Percentiles rank a stretch among this genome's conserved stretches.
These are phyloP conservation scores for Ciconia boyciana DNA, from an alignment of 2,113 vertebrate genomes.

Conservation along the genomic window DNA sequence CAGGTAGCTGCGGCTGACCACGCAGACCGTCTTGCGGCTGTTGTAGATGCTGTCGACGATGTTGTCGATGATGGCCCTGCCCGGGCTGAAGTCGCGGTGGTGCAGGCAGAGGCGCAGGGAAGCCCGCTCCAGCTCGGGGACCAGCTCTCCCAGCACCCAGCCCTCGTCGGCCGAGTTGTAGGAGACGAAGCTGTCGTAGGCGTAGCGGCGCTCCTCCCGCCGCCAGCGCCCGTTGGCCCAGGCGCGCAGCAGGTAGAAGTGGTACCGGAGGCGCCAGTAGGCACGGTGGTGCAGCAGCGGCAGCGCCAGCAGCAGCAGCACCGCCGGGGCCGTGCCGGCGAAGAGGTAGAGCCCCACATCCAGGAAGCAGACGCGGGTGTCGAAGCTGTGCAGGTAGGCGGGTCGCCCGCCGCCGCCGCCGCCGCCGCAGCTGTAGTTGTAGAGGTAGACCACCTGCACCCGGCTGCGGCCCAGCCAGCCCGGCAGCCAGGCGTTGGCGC, in stretches of 20 bases:
- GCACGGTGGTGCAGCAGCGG: slow-evolving; percentile 76
- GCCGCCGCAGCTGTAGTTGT: slow-evolving; percentile 56
- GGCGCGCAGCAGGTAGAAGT: slow-evolving; percentile 78
- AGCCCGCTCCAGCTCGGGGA: slow-evolving; percentile 77
- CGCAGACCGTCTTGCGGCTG: slow-evolving; percentile 84
- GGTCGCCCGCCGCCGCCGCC: neutral
- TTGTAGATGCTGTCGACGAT: slow-evolving; percentile 84
- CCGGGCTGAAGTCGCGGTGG: slow-evolving; percentile 84
- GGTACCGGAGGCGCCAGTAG: slow-evolving; percentile 81
- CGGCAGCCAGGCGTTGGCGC: slow-evolving; percentile 64
- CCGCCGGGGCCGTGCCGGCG: slow-evolving; percentile 47
- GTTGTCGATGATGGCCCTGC: slow-evolving; percentile 83
- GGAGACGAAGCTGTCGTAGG: slow-evolving; percentile 87
- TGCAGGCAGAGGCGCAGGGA: slow-evolving; percentile 85
- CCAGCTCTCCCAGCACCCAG: slow-evolving; percentile 81
- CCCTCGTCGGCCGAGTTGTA: slow-evolving; percentile 82
- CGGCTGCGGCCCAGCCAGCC: slow-evolving; percentile 9
- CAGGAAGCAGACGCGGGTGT: slow-evolving; percentile 76
- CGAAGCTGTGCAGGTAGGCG: slow-evolving; percentile 68
- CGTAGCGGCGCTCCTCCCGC: slow-evolving; percentile 66
- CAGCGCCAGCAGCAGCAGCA: slow-evolving; percentile 70
- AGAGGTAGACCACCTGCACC: slow-evolving; percentile 79
- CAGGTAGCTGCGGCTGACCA: slow-evolving; percentile 83
- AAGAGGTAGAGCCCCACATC: slow-evolving; percentile 76
- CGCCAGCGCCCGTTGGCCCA: slow-evolving; percentile 77